Evolutionary conservation across 2,888 invertebrate species (phyloP).

Genomic region (Mamestra brassicae): DNA sequence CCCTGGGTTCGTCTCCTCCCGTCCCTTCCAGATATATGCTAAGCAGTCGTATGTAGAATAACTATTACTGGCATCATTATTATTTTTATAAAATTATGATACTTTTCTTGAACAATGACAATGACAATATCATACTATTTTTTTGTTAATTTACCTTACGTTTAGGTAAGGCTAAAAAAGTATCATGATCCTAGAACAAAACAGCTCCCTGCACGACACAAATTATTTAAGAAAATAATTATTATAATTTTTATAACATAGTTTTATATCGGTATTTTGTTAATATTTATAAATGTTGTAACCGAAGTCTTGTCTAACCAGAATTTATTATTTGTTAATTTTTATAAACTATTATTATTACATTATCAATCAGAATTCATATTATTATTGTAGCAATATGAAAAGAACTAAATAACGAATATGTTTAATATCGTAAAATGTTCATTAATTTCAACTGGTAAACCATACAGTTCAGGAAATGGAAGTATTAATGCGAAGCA

Average conservation of each 20-base stretch:
- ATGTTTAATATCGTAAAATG: conserved; percentile 26
- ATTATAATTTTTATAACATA: conserved; percentile 65
- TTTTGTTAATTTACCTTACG: conserved; percentile 22
- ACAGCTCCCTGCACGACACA: conserved; percentile 53
- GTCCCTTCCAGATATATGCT: conserved; percentile 24
- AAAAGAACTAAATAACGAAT: conserved; percentile 33
- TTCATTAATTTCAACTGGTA: conserved; percentile 42
- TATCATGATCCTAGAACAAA: conserved; percentile 68
- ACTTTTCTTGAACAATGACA: conserved; percentile 45
- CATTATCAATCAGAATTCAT: conserved; percentile 52
- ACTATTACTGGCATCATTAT: conserved; percentile 4
- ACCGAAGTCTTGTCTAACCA: conserved; percentile 64
- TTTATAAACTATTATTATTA: conserved; percentile 63
- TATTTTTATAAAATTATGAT: conserved; percentile 12
- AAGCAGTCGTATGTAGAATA: conserved; percentile 18
- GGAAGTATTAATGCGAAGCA: conserved; percentile 63
- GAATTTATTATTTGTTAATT: conserved; percentile 71
- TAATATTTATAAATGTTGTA: conserved; percentile 71
- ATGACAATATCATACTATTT: conserved; percentile 45
- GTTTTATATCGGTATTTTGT: conserved; percentile 70
- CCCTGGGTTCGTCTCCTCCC: not conserved
- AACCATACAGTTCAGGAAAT: conserved; percentile 40
- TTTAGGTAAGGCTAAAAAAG: conserved; percentile 45
- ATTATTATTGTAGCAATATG: conserved; percentile 39
- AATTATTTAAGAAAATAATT: conserved; percentile 59